phyloP scores from a whole-genome alignment of 1,140 invertebrate species.

The Trichonephila inaurata region DNA sequence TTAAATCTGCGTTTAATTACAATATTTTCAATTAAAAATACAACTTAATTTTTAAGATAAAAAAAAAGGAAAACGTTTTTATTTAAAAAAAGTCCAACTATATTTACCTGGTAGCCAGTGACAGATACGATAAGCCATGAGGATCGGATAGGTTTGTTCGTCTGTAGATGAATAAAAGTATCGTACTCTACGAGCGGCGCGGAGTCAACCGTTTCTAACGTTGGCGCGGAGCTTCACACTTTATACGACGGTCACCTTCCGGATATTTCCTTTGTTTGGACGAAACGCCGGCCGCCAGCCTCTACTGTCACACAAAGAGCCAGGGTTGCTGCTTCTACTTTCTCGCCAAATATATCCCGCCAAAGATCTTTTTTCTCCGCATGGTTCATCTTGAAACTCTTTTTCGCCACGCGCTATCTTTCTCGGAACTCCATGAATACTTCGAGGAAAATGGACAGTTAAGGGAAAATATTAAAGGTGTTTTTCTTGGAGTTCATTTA shows the following conservation, averaged over 20 bases:
- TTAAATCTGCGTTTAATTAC: no score
- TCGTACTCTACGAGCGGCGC: no score
- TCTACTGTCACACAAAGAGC: slow-evolving; percentile 27
- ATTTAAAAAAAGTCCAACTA: background rate
- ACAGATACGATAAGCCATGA: slow-evolving; percentile 50
- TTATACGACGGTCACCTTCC: slow-evolving; percentile 45
- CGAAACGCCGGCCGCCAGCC: slow-evolving; percentile 45
- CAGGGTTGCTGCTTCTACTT: slow-evolving; percentile 1
- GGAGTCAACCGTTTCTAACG: slow-evolving; percentile 21
- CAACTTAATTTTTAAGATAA: no score
- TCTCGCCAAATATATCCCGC: background rate
- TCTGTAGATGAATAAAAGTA: background rate
- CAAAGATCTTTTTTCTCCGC: background rate
- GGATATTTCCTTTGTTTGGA: slow-evolving; percentile 64
- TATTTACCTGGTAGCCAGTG: slow-evolving; percentile 55
- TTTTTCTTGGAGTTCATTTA: background rate
- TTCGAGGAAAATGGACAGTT: background rate
- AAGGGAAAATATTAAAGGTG: background rate
- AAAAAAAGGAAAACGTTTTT: background rate
- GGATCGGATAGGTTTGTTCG: slow-evolving; percentile 8
- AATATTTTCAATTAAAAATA: no score
- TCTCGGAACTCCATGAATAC: background rate
- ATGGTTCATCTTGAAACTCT: background rate
- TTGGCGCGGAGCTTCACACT: slow-evolving; percentile 2
- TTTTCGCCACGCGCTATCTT: background rate